Conservation (phyloP, 2,888 invertebrate genomes). For the Taphrorychus bicolor region DNA sequence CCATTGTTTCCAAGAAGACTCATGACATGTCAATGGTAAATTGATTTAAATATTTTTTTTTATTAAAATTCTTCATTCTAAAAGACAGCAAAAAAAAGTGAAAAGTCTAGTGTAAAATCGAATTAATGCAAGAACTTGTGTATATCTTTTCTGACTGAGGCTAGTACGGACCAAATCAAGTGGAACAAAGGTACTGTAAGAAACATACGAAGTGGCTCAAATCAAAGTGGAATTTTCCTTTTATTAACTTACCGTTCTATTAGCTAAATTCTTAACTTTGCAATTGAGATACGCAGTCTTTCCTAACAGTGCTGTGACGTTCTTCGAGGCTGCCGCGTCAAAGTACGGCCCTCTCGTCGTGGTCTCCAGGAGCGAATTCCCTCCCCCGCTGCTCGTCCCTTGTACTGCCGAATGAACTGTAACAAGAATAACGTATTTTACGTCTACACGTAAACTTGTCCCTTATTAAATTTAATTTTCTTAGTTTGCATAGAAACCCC, state of each 20-base stretch:
- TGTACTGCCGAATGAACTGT: conserved; percentile 56
- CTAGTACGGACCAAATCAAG: too few species aligned
- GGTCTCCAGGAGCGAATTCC: conserved; percentile 54
- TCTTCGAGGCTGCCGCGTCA: conserved; percentile 60
- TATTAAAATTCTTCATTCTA: too few species aligned
- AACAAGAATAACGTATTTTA: conserved; percentile 40
- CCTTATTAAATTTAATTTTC: neutral
- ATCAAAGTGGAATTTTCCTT: too few species aligned
- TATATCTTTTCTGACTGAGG: too few species aligned
- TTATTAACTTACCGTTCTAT: conserved; percentile 83
- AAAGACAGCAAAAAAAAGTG: too few species aligned
- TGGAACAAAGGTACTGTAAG: neutral
- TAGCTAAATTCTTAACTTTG: conserved; percentile 88
- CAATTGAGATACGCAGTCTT: conserved; percentile 91
- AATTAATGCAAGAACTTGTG: too few species aligned
- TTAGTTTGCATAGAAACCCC: neutral
- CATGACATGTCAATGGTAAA: too few species aligned
- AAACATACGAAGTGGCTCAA: neutral
- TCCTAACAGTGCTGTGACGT: conserved; percentile 82
- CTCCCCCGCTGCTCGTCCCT: conserved; percentile 48
- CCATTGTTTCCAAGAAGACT: too few species aligned
- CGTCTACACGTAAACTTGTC: neutral
- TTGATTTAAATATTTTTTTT: too few species aligned
- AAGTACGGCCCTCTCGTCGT: conserved; percentile 58
- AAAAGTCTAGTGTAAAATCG: too few species aligned